Conservation (phyloP, 2,797 vertebrate species). For the Tragopan temminckii region DNA sequence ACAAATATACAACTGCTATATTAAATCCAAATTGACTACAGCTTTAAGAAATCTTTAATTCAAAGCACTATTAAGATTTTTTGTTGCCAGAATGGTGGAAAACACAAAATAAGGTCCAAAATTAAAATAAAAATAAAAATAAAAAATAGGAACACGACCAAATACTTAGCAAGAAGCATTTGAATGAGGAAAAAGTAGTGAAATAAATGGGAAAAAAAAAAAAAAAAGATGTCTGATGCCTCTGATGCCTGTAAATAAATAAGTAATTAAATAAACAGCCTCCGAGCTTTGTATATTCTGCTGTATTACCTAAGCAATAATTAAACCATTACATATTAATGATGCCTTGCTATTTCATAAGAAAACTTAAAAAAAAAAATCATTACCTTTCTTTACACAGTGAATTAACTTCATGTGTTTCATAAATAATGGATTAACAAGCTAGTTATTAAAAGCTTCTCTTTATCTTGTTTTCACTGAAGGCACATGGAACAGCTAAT, state of each 20-base stretch:
- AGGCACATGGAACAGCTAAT: background rate
- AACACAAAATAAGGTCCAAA: background rate
- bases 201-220: background rate
- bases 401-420: background rate
- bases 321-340: background rate
- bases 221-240: background rate
- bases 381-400: background rate
- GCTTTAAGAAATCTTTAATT: conserved; percentile 2
- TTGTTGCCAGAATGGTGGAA: background rate
- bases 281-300: background rate
- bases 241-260: background rate
- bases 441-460: background rate
- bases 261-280: background rate
- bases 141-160: background rate
- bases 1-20: background rate
- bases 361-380: accelerated
- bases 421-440: background rate
- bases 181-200: background rate
- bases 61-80: background rate
- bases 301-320: background rate
- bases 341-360: background rate
- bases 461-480: background rate
- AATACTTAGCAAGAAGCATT: background rate
- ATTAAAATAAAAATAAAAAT: too few species aligned
- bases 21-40: conserved; percentile 8